These are phyloP conservation scores for Scolopax rusticola DNA, from an alignment of 2,797 vertebrate species.

Conservation along the genomic window DNA sequence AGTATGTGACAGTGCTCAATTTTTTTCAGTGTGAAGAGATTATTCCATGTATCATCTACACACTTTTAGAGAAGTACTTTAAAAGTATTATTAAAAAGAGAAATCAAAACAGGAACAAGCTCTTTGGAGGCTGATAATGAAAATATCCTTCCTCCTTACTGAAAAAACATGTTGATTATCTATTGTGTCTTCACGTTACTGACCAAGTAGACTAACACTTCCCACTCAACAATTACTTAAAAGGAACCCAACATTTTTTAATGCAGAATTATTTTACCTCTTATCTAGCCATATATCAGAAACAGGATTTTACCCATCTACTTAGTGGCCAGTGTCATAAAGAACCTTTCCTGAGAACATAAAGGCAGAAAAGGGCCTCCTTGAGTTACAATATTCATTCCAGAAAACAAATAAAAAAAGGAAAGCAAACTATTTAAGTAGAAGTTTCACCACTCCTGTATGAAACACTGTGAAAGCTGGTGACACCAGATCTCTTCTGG, in stretches of 20 bases:
- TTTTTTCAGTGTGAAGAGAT: neutral
- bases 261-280: neutral
- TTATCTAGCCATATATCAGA: neutral
- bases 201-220: neutral
- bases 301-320: neutral
- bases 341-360: neutral
- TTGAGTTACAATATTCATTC: neutral
- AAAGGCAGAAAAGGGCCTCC: neutral
- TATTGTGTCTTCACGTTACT: neutral
- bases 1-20: neutral
- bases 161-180: neutral
- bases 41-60: neutral
- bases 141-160: constrained; percentile 30
- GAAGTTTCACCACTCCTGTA: neutral
- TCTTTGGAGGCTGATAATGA: neutral
- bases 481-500: neutral
- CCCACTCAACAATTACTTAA: neutral
- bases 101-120: constrained; percentile 51
- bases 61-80: neutral
- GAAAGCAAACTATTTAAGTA: neutral
- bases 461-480: neutral
- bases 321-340: neutral
- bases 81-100: neutral
- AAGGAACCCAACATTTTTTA: neutral
- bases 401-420: neutral